These are phyloP conservation scores for Amiota minor DNA, from an alignment of 2,888 invertebrate species.

Conservation along the genomic window DNA sequence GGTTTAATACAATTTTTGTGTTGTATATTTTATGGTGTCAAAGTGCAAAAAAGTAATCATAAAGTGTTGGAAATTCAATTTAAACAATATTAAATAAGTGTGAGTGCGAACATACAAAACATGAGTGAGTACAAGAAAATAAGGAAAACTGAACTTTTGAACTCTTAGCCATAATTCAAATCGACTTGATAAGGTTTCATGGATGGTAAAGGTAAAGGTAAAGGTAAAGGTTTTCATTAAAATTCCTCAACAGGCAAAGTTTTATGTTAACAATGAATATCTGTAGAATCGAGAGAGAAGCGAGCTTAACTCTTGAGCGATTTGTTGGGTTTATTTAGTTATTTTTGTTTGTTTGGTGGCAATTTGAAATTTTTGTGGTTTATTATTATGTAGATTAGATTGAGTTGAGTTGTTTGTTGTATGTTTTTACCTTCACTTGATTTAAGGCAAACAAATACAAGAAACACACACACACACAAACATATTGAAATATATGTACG, in stretches of 20 bases:
- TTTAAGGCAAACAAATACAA: constrained; percentile 16
- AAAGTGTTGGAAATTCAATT: constrained; percentile 69
- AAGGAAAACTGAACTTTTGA: too few species aligned
- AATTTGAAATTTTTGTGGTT: constrained; percentile 54
- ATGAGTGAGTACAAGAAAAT: too few species aligned
- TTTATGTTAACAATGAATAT: too few species aligned
- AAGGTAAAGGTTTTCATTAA: too few species aligned
- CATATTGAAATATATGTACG: neutral
- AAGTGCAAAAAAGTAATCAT: constrained; percentile 61
- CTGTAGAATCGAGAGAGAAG: too few species aligned
- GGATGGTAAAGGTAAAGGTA: too few species aligned
- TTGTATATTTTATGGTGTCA: constrained; percentile 34
- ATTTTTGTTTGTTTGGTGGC: constrained; percentile 31
- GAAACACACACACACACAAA: neutral
- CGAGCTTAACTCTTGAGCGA: constrained; percentile 17
- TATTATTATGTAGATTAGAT: constrained; percentile 66
- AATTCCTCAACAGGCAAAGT: too few species aligned
- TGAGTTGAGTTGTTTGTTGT: constrained; percentile 43
- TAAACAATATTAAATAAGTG: constrained; percentile 65
- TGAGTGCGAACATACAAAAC: too few species aligned
- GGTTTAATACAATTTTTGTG: too few species aligned
- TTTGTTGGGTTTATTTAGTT: constrained; percentile 1
- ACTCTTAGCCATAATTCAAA: too few species aligned
- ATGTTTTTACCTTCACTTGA: constrained; percentile 39
- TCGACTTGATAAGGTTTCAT: too few species aligned